Evolutionary conservation across 1,140 invertebrate species (phyloP).

Genomic region (Orchestia grillus): DNA sequence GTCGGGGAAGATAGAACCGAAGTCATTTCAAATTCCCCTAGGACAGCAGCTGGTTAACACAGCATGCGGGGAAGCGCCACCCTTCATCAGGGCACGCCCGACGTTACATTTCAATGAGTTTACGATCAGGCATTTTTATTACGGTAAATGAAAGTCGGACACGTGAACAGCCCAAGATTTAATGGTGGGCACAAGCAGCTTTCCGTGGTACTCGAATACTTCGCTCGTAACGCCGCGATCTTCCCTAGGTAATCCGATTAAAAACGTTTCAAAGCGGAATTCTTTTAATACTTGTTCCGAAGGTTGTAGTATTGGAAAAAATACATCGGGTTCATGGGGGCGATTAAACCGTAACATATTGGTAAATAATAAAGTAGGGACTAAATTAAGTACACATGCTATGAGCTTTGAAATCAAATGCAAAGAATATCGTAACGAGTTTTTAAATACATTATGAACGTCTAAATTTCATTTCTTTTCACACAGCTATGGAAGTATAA

Average conservation of each 20-base stretch:
- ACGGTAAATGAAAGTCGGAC: not conserved
- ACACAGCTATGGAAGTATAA: not conserved
- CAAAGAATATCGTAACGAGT: not conserved
- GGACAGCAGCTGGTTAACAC: not conserved
- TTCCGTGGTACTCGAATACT: no score
- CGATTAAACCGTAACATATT: not conserved
- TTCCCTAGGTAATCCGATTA: not conserved
- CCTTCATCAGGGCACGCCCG: not conserved
- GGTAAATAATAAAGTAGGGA: not conserved
- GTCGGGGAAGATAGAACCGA: not conserved
- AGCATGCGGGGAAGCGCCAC: not conserved
- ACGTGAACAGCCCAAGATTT: not conserved
- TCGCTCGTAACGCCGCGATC: not conserved
- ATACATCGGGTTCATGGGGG: not conserved
- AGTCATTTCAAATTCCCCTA: constrained; percentile 3
- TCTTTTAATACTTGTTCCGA: not conserved
- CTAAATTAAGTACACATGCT: not conserved
- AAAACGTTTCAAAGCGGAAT: not conserved
- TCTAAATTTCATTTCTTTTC: not conserved
- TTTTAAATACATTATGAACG: not conserved
- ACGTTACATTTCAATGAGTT: not conserved
- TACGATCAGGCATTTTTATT: not conserved
- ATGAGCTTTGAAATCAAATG: not conserved
- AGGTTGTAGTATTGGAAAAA: not conserved
- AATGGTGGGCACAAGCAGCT: not conserved